These are phyloP conservation scores for Gymnocheta viridis DNA, from an alignment of 2,888 invertebrate genomes.

Conservation along the genomic window DNA sequence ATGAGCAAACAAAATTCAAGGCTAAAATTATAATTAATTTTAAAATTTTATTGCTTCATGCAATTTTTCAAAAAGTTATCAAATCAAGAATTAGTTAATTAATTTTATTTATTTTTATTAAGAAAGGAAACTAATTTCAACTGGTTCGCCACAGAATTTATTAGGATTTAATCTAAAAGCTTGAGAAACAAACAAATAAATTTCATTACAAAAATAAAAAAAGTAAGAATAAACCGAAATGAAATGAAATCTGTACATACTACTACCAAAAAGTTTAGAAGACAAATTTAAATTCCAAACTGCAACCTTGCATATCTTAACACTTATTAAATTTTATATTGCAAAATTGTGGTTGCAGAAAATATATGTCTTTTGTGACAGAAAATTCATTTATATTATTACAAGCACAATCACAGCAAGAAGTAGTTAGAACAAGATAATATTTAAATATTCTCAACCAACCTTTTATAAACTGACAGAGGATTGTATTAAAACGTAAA, in stretches of 20 bases:
- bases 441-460: not conserved
- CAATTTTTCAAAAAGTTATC: no score
- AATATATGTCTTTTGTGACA: not conserved
- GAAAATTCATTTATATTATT: not conserved
- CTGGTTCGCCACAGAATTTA: not conserved
- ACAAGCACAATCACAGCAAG: not conserved
- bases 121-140: no score
- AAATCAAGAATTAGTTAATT: no score
- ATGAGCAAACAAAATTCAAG: no score
- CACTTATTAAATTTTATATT: not conserved
- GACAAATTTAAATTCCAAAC: not conserved
- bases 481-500: no score
- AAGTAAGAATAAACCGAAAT: no score
- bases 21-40: no score
- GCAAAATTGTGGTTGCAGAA: not conserved
- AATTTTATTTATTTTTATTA: no score
- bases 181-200: not conserved
- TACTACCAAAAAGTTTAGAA: not conserved
- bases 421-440: no score
- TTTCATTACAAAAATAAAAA: no score
- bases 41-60: no score
- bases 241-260: no score
- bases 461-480: not conserved
- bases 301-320: not conserved
- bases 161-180: not conserved